A percentile compares a stretch with the other conserved stretches of the same genome.
Evolutionary conservation across 2,113 vertebrate species (phyloP).

Genomic region (Apteryx mantelli): DNA sequence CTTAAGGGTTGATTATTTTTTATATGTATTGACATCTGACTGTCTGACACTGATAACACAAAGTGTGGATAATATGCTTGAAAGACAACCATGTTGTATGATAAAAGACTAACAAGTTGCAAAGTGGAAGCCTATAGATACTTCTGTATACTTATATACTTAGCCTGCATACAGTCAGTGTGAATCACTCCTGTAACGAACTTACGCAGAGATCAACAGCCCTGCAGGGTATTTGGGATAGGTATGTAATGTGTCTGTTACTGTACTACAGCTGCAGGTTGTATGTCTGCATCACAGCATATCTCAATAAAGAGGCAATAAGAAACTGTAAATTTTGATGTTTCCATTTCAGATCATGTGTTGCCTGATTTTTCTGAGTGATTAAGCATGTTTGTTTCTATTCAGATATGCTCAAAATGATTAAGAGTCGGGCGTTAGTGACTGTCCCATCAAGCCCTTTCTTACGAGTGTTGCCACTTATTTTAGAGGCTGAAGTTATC

Average conservation of each 20-base stretch:
- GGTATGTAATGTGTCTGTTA: background rate
- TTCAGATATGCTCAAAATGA: background rate
- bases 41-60: background rate
- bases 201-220: background rate
- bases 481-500: background rate
- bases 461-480: background rate
- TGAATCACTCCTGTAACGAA: background rate
- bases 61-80: background rate
- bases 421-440: background rate
- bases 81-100: background rate
- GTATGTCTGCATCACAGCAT: background rate
- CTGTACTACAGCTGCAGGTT: background rate
- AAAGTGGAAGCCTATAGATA: background rate
- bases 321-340: background rate
- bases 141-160: background rate
- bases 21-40: background rate
- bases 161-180: background rate
- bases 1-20: background rate
- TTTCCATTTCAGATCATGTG: background rate
- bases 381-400: background rate
- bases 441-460: background rate
- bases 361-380: background rate
- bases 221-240: background rate
- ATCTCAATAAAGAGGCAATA: background rate
- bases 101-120: background rate